Base-by-base conservation (phyloP, 2,888 invertebrate species). In the Drosophila meridiana region DNA sequence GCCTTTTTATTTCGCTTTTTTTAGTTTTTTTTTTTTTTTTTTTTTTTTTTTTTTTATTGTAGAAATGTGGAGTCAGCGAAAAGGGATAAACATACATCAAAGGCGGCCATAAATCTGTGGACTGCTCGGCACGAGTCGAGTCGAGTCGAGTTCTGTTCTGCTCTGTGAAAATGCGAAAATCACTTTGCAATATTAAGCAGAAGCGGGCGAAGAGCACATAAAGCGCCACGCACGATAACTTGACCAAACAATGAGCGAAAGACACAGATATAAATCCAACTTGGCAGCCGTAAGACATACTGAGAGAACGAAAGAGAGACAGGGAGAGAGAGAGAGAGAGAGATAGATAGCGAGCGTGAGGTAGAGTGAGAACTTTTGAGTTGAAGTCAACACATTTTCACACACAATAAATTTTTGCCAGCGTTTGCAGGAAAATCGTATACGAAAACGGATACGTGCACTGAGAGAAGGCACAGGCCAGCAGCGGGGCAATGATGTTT, bases 351-450 rank as follows among this genome's bases (percentile, higher is more conserved):
- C 14, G 34, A 62, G 40, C 28, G 32, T 32, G 32, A 34, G 53
- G 36, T 38, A 14, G 53, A 48, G 52, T 57, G 48, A 57, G 71
- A 78, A 87, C 83, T 86, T 88, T 90, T 86, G 86, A 89, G 88
- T 83, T 81, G 88, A 88, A 89, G 83, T 85, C 86, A 90, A 86
- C 86, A 79, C 88, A 87, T 90, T 90, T 87, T 88, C 86, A 87
- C 86, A 87, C 86, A 86, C 90, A 87, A 87, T 87, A 90, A 87
- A 90, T 86, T 89, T 89, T 87, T 86, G 86, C 83, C 58, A 79
- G 71, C 88, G 81, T 82, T 71, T 60, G 85, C 88, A 73, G 69
- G 73, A 87, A 84, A 62, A 58, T 20, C 63, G 66, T 68, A 71
- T 64, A 76, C 64, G 67, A 68, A 68, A 55, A 40, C 56, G 79